Base-by-base conservation (phyloP, 2,113 vertebrate genomes). In the Gila orcuttii region DNA sequence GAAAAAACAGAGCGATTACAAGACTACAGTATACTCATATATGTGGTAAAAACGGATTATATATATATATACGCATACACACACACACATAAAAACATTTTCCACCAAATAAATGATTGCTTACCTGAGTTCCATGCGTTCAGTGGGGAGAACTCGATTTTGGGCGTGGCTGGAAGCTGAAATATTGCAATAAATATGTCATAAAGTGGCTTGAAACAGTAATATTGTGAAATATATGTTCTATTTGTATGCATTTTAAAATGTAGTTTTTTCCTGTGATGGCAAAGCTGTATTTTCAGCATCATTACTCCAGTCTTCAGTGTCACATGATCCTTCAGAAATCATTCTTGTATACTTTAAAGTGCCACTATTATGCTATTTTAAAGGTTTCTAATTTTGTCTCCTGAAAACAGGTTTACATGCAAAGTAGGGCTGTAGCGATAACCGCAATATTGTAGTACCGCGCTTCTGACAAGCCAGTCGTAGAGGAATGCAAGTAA, bases 101-200 rank as follows among this genome's bases (percentile, higher is more conserved):
- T 7, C 45, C 50, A 86, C 21, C 28, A 71, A 28, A 52, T 47
- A 80, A 47, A 69, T 17, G 1, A 60, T 55, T 15, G 31, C 59
- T 95, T 95, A 99, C 97, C 97, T 91, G 96, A 96, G 87, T 99
- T 98, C 97, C 97, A 99, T 1, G 93, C 52, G 15, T 96, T 88
- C 0, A 94, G 92, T 3, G 95, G 84, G 6, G 96, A 94, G 77
- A 98, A 96, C 76, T 96, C 95, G 57, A 98, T 86, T 90, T 94
- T 96, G 28, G 97, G 97, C 84, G 94, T 69, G 23, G 95, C 57
- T 77, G 97, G 97, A 82, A 98, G 93, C 95, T 97, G 91, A 87
- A 94, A 88, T 5, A 19, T 45, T n/a, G 17, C 12, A 39, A 31
- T 50, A 28, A 64, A 64, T 55, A 73, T 4, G 71, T 83, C n/a